Conservation (phyloP, 2,797 vertebrate species). For the Scleropages formosus region DNA sequence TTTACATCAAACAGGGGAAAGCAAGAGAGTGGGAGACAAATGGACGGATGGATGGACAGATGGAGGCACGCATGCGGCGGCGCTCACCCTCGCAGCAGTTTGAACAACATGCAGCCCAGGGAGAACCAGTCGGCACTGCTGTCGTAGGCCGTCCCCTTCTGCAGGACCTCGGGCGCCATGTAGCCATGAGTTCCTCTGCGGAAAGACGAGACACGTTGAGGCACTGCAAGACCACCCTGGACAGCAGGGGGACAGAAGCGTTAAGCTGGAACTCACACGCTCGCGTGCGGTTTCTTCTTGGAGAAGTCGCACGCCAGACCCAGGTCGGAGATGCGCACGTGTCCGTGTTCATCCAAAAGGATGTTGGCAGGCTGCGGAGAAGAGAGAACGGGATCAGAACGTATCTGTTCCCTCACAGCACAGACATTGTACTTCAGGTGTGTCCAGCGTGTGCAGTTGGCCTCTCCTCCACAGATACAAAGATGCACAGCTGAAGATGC, state of each 20-base stretch:
- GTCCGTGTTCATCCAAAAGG: slow-evolving; percentile 90
- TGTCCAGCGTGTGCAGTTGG: too few species aligned
- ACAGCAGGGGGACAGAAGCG: neutral
- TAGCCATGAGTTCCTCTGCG: slow-evolving; percentile 92
- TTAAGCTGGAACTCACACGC: slow-evolving; percentile 80
- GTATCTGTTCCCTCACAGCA: too few species aligned
- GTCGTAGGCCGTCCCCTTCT: slow-evolving; percentile 95
- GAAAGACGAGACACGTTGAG: slow-evolving; percentile 28
- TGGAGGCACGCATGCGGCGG: slow-evolving; percentile 8
- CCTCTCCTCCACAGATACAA: too few species aligned
- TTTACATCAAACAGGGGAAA: slow-evolving; percentile 55
- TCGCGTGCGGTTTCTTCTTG: slow-evolving; percentile 97
- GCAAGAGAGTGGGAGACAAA: slow-evolving; percentile 9
- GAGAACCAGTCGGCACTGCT: slow-evolving; percentile 99
- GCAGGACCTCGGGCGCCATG: slow-evolving; percentile 97
- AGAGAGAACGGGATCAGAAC: too few species aligned
- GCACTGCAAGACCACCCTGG: neutral
- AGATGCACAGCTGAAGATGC: too few species aligned
- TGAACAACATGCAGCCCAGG: slow-evolving; percentile 97
- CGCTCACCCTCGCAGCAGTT: slow-evolving; percentile 92
- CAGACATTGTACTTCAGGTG: too few species aligned
- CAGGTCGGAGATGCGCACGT: slow-evolving; percentile 93
- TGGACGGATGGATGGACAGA: neutral
- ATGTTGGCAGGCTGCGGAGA: slow-evolving; percentile 87
- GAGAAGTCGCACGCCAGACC: slow-evolving; percentile 96